These are phyloP conservation scores for Herpailurus yagouaroundi DNA, from an alignment of 2,113 vertebrate genomes.

Conservation along the genomic window DNA sequence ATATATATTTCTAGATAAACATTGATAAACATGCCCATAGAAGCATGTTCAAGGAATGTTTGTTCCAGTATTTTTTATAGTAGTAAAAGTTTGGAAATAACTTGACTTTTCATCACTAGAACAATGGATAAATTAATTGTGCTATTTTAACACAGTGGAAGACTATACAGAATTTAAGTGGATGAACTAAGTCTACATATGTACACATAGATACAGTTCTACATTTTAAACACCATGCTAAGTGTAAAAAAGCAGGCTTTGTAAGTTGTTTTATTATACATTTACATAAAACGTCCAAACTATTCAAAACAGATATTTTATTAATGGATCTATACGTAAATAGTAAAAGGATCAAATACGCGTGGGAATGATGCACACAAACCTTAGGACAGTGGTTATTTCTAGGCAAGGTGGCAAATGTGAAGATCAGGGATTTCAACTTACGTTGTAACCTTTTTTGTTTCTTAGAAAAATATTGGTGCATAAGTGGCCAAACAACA, in stretches of 20 bases:
- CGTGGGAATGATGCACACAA: not conserved
- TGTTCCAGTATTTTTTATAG: not conserved
- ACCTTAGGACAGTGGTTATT: not conserved
- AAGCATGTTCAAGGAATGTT: not conserved
- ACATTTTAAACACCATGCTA: not conserved
- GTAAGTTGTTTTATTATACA: not conserved
- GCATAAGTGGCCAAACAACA: not conserved
- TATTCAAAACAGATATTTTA: conserved; percentile 17
- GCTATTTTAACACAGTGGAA: not conserved
- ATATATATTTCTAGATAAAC: not conserved
- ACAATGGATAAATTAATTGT: not conserved
- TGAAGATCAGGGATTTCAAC: not conserved
- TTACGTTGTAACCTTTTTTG: conserved; percentile 29
- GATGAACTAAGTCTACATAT: not conserved
- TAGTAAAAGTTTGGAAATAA: conserved; percentile 6
- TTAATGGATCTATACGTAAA: not conserved
- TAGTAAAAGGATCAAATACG: not conserved
- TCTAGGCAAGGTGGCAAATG: not conserved
- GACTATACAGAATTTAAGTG: not conserved
- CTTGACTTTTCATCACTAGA: not conserved
- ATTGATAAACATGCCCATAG: not conserved
- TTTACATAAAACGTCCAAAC: not conserved
- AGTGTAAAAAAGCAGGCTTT: not conserved
- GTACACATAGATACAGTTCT: not conserved
- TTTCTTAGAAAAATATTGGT: not conserved